Evolutionary conservation across 2,888 invertebrate genomes (phyloP), one percentile per base, ranked within the genome.

Genomic region (Hyposoter dolosus): DNA sequence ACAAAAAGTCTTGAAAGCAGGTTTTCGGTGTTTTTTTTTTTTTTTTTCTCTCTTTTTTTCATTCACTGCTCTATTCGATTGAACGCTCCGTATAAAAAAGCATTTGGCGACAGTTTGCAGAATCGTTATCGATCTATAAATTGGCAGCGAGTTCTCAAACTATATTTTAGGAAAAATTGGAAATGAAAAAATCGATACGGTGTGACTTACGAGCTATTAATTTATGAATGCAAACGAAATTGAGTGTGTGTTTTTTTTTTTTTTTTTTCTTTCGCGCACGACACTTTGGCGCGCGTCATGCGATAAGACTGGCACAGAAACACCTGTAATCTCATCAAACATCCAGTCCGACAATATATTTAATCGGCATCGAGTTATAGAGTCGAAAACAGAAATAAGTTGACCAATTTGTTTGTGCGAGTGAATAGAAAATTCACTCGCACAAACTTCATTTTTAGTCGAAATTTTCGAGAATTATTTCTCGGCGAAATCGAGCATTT

Each of bases 261-360:
- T 1, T 0, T 3, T 0, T 12, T 0, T 15, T 28, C 0, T 15
- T 28, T 4, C 23, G 19, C 45, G 45, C 23, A 47, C 69, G 45
- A 35, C 47, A 17, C 17, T 68, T 68, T 71, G 19, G 71, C 71
- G 50, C 71, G 50, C 50, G 71, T 50, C 50, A 17, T n/a, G 50
- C 15, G 50, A 71, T 71, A 71, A 71, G 40, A 2, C 35, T 72
- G 35, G 9, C 23, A n/a, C 3, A 10, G 23, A 56, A 76, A 65
- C 63, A 76, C 63, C 32, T 63, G 63, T 76, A 56, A 76, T 60
- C 23, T 45, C 28, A 75, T 75, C 43, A 17, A 43, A 43, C 43
- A 23, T 28, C 68, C 40, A 40, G 5, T 4, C 50, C 71, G n/a
- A 23, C 47, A 28, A n/a, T 50, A 50, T 71, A 35, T 72, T 40